Evolutionary conservation across 1,140 invertebrate genomes (phyloP), one percentile per base, ranked within the genome.

Genomic region (Adoxophyes honmai): DNA sequence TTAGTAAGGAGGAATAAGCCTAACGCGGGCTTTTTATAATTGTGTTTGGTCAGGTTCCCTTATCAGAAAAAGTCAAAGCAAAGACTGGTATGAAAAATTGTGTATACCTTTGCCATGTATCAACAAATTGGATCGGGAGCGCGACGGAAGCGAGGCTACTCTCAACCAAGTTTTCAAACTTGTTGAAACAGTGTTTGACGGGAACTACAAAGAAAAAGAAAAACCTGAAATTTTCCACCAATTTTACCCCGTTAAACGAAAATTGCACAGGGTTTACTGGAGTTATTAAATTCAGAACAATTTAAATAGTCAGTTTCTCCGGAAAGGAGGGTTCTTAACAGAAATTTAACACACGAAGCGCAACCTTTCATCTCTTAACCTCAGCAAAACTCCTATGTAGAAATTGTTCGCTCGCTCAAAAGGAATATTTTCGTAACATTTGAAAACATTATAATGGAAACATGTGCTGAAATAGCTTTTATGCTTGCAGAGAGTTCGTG

Each of bases 391-490:
- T 21, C 34, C n/a, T 10, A n/a, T 10, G n/a, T 10, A 21, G 4
- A 44, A 0, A 15, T 42, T 42, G 15, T 15, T 42, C 38, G 7
- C 14, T 2, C n/a, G 9, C 21, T 33, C 18, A 11, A 48, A 48
- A 48, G 10, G 11, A 48, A 28, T 33, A 33, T 48, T 3, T 48
- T 28, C 34, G 14, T 59, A 51, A 54, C 48, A 35, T 34, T 34
- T 9, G 34, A 52, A 54, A 54, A 57, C 59, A 61, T 54, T 61
- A 65, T 62, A 68, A 71, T 48, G n/a, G 42, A 48, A 71, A 63
- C 39, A 53, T 62, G 48, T 38, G 53, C 59, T 34, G 53, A 62
- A 63, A 60, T 37, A 44, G 51, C 60, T 65, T 62, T 54, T 59
- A 38, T 55, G 55, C 64, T 52, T 10, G 14, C 34, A 10, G 11